Percentiles rank a stretch among this genome's conserved stretches.
These are phyloP conservation scores for Prosapia bicincta DNA, from an alignment of 2,888 invertebrate species.

Conservation along the genomic window DNA sequence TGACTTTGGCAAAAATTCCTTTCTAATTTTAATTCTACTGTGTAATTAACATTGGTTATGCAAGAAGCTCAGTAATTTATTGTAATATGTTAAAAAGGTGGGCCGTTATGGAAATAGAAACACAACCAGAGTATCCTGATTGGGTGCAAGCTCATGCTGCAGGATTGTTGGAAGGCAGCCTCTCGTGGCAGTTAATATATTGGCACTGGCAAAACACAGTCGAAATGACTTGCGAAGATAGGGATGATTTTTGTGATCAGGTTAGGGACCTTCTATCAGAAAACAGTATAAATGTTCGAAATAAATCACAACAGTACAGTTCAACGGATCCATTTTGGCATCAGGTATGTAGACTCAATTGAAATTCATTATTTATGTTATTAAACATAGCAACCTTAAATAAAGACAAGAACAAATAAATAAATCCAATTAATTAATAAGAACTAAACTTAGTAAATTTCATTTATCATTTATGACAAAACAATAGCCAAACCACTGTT, in stretches of 20 bases:
- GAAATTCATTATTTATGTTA: too few species aligned
- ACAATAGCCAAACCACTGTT: too few species aligned
- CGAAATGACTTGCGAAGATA: constrained; percentile 51
- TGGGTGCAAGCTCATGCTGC: constrained; percentile 82
- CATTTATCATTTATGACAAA: too few species aligned
- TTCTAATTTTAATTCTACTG: too few species aligned
- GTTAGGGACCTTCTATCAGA: constrained; percentile 61
- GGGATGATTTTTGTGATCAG: constrained; percentile 60
- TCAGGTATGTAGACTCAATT: constrained; percentile 53
- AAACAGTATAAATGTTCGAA: constrained; percentile 60
- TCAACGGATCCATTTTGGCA: constrained; percentile 74
- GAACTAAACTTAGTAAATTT: too few species aligned
- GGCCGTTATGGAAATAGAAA: constrained; percentile 77
- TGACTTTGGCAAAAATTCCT: too few species aligned
- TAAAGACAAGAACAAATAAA: too few species aligned
- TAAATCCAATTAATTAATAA: too few species aligned
- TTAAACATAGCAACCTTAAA: too few species aligned
- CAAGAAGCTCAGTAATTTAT: too few species aligned
- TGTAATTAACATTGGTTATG: too few species aligned
- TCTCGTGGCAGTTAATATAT: constrained; percentile 77
- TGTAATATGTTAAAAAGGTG: too few species aligned
- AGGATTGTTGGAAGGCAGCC: constrained; percentile 76
- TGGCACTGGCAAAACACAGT: constrained; percentile 74
- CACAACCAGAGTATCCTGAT: constrained; percentile 68
- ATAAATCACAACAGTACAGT: constrained; percentile 52